Conservation (phyloP, 35 echinoderm and acorn worm genomes). For the Chiridota heheva region DNA sequence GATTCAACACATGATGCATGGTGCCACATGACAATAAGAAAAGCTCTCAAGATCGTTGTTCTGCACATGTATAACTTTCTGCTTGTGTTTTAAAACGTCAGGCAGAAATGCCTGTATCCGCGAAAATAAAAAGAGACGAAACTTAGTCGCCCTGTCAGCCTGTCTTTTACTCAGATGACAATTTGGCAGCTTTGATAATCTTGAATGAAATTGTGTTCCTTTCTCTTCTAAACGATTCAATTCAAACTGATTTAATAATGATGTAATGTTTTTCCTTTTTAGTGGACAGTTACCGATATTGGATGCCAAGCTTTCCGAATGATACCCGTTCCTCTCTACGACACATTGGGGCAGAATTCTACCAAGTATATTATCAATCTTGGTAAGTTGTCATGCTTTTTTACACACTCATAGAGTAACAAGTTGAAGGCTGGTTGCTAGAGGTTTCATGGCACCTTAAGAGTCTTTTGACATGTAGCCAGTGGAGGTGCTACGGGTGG, state of each 20-base stretch:
- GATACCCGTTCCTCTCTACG: constrained; percentile 76
- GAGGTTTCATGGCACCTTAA: too few relatives aligned
- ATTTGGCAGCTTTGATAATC: not conserved
- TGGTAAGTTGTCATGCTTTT: constrained; percentile 47
- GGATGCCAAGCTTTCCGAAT: constrained; percentile 70
- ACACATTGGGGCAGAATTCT: constrained; percentile 74
- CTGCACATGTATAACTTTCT: not conserved
- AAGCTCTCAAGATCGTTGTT: too few relatives aligned
- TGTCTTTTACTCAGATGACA: not conserved
- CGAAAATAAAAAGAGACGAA: not conserved
- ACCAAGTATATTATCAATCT: constrained; percentile 78
- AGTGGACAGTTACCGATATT: constrained; percentile 84
- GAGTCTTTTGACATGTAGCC: too few relatives aligned
- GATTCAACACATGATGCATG: too few relatives aligned
- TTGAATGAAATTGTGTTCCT: not conserved
- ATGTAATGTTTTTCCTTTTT: not conserved
- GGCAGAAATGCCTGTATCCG: not conserved
- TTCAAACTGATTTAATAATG: not conserved
- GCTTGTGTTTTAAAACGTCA: not conserved
- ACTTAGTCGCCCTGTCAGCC: not conserved
- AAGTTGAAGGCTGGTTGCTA: too few relatives aligned
- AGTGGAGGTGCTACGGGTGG: too few relatives aligned
- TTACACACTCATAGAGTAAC: too few relatives aligned
- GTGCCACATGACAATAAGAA: too few relatives aligned
- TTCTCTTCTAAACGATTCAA: not conserved